Base-by-base conservation (phyloP, 2,797 vertebrate genomes). In the Eospalax fontanierii region DNA sequence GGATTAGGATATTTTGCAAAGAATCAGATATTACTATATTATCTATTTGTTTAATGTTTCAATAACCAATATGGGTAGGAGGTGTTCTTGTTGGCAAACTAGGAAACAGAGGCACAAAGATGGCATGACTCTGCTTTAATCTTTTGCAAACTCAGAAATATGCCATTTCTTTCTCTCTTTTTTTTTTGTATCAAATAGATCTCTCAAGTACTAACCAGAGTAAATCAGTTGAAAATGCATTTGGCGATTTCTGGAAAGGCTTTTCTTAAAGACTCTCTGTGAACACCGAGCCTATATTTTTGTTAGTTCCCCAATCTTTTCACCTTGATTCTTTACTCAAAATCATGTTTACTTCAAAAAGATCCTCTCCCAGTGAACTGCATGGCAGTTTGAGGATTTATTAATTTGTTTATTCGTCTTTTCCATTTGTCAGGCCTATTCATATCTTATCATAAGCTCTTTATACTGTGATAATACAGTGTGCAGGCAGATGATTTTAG, bases 391-490 rank as follows among this genome's bases (percentile, higher is more conserved):
- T 93, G 57, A 83, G 33, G 54, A n/a, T 82, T 87, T 95, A 90
- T 63, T 61, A 79, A 35, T 71, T 81, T 89, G n/a, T 65, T 94
- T 93, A 65, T 87, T 92, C 93, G 78, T 95, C 85, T 12, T 75
- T 46, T 94, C 22, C 78, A 54, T 98, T 97, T 84, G 21, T 95
- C 74, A 95, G 76, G 50, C 33, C 70, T 96, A 54, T 82, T 85
- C 87, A 93, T 95, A 68, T 88, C 54, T 91, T 93, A 43, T 81
- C 59, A 57, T 95, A 93, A 96, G 80, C 88, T 91, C 87, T 98
- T 98, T 96, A 89, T 71, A 68, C 82, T 96, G 93, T 98, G 96
- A 98, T 97, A 97, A 98, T 97, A 97, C 95, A 96, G 97, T 95
- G 94, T 70, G 85, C 87, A 71, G 89, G 93, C 91, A 95, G 92